phyloP scores from a whole-genome alignment of 2,888 invertebrate species.

The Nymphalis polychloros region DNA sequence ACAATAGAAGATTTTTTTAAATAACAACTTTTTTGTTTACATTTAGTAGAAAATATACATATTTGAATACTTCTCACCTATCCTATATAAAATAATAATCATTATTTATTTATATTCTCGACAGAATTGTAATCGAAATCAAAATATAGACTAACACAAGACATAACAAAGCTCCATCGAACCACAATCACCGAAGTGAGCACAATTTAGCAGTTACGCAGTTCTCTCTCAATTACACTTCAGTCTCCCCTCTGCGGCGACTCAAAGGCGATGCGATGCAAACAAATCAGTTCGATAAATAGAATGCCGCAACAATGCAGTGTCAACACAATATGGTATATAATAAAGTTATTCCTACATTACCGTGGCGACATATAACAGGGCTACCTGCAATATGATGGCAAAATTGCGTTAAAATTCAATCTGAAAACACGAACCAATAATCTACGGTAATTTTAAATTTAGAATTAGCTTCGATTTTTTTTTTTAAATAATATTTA shows the following conservation, averaged over 20 bases:
- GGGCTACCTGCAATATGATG: neutral
- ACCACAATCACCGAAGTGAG: slow-evolving; percentile 46
- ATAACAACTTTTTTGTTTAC: too few relatives aligned
- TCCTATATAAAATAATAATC: too few relatives aligned
- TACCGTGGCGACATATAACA: slow-evolving; percentile 8
- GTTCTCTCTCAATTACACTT: slow-evolving; percentile 63
- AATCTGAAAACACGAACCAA: too few relatives aligned
- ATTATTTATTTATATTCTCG: too few relatives aligned
- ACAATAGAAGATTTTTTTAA: neutral
- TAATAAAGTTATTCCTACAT: slow-evolving; percentile 55
- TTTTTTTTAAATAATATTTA: too few relatives aligned
- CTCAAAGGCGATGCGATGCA: slow-evolving; percentile 56
- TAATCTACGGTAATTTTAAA: too few relatives aligned
- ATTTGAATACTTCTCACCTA: too few relatives aligned
- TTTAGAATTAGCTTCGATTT: too few relatives aligned
- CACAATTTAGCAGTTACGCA: slow-evolving; percentile 53
- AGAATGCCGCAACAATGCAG: slow-evolving; percentile 60
- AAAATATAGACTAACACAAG: slow-evolving; percentile 20
- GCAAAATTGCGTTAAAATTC: neutral
- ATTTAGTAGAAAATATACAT: too few relatives aligned
- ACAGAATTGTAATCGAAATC: neutral
- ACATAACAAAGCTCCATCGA: slow-evolving; percentile 36
- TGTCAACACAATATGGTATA: slow-evolving; percentile 74
- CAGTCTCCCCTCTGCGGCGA: slow-evolving; percentile 48
- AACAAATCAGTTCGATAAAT: slow-evolving; percentile 76